Evolutionary conservation across 1,140 invertebrate genomes (phyloP).

Genomic region (Eulimnadia texana): DNA sequence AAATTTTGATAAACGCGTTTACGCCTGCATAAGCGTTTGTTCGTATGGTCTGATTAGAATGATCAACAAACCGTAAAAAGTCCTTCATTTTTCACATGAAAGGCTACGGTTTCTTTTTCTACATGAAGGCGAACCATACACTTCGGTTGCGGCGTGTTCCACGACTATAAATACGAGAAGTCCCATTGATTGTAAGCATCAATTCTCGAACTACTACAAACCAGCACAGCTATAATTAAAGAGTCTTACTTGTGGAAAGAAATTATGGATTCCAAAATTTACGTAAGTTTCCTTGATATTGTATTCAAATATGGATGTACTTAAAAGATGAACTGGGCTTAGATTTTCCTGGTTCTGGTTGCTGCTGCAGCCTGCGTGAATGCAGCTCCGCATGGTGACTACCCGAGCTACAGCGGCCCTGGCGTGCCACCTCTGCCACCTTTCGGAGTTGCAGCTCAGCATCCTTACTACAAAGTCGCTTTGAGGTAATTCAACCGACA

Average conservation of each 20-base stretch:
- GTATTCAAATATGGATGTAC: neutral
- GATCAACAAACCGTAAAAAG: neutral
- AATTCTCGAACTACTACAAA: neutral
- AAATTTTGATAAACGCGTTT: too few species aligned
- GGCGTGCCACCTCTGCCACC: neutral
- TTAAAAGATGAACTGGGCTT: neutral
- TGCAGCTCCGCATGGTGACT: neutral
- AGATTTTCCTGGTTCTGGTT: neutral
- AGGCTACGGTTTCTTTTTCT: neutral
- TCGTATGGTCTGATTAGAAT: neutral
- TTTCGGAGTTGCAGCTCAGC: constrained; percentile 5
- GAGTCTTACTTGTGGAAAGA: too few species aligned
- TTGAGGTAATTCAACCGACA: neutral
- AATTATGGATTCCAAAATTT: neutral
- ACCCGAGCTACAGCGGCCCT: neutral
- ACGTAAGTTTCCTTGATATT: neutral
- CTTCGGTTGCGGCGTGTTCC: neutral
- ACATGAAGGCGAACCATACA: too few species aligned
- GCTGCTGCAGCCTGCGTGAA: neutral
- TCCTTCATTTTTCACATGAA: neutral
- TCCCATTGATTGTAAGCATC: neutral
- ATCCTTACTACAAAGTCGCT: neutral
- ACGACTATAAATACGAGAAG: neutral
- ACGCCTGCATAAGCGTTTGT: too few species aligned
- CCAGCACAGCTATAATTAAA: neutral